Evolutionary conservation across 2,797 vertebrate genomes (phyloP).

Genomic region (Sebastes oblongus): DNA sequence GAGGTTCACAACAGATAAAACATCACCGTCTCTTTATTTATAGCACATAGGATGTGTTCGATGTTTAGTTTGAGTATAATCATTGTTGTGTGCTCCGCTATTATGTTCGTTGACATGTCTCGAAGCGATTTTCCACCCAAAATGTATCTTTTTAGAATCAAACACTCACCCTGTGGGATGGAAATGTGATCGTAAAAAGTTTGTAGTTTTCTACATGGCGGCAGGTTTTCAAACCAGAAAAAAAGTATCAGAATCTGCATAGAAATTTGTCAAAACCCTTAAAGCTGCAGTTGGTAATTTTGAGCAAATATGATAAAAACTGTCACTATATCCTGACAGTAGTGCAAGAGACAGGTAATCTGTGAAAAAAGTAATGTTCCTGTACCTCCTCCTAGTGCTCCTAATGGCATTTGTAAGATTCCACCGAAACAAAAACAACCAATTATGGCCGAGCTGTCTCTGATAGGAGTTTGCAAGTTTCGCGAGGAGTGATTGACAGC

Average conservation of each 20-base stretch:
- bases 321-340: background rate
- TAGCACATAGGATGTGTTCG: background rate
- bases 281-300: background rate
- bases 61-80: conserved; percentile 3
- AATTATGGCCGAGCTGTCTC: too few species aligned
- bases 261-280: background rate
- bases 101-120: conserved; percentile 9
- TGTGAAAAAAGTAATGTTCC: too few species aligned
- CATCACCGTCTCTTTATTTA: background rate
- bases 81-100: background rate
- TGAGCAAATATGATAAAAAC: background rate
- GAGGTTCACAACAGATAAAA: conserved; percentile 8
- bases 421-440: too few species aligned
- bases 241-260: background rate
- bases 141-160: background rate
- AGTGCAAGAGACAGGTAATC: background rate
- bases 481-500: too few species aligned
- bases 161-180: background rate
- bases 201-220: background rate
- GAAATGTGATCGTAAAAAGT: conserved; percentile 1
- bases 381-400: too few species aligned
- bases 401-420: too few species aligned
- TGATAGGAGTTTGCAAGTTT: too few species aligned
- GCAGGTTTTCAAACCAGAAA: background rate
- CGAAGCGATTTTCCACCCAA: background rate